Conservation (phyloP, 2,888 invertebrate genomes). For the Thyatira batis region DNA sequence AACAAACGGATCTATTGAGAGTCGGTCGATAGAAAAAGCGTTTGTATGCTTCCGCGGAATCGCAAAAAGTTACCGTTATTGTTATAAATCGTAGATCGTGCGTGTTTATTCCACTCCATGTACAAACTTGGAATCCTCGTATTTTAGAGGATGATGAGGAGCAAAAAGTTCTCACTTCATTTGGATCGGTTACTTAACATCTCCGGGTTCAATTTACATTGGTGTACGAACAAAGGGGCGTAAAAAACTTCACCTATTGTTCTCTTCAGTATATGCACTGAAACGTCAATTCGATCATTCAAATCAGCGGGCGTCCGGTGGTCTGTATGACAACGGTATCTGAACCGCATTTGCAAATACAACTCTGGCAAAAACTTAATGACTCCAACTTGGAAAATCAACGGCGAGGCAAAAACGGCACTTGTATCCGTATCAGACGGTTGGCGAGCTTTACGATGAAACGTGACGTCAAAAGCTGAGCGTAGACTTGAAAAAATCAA, state of each 20-base stretch:
- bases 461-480: conserved; percentile 14
- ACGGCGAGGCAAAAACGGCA: conserved; percentile 22
- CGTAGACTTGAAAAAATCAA: background rate
- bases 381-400: conserved; percentile 34
- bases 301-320: conserved; percentile 36
- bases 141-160: conserved; percentile 19
- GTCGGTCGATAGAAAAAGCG: conserved; percentile 23
- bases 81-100: conserved; percentile 33
- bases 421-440: conserved; percentile 17
- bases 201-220: conserved; percentile 33
- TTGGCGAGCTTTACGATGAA: conserved; percentile 6
- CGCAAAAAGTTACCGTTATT: conserved; percentile 19
- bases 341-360: conserved; percentile 47
- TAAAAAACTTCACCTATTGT: conserved; percentile 47
- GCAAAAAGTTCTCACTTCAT: conserved; percentile 34
- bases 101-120: conserved; percentile 23
- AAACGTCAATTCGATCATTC: conserved; percentile 41
- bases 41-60: conserved; percentile 10
- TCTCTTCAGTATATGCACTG: conserved; percentile 39
- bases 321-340: conserved; percentile 47
- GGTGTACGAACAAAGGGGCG: conserved; percentile 37
- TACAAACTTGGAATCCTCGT: conserved; percentile 19
- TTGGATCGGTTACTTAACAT: conserved; percentile 31
- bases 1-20: conserved; percentile 6
- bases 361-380: conserved; percentile 45